Percentiles rank a stretch among this genome's conserved stretches.
Conservation (phyloP, 2,888 invertebrate species). For the Diadegma fenestrale region DNA sequence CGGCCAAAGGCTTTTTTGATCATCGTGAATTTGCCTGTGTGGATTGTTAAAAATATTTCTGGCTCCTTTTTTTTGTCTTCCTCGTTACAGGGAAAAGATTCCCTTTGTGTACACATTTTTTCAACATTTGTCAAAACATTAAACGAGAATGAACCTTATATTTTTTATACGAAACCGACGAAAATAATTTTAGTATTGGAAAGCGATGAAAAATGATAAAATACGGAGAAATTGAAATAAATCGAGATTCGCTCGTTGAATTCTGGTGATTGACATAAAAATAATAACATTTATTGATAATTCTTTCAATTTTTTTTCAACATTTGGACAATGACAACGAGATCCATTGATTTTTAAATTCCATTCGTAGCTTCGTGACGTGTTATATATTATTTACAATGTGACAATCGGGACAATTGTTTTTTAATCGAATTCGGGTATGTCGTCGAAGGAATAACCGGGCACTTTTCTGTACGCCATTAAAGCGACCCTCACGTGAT, state of each 20-base stretch:
- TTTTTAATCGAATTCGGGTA: slow-evolving; percentile 92
- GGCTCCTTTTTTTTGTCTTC: not conserved
- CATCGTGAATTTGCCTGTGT: not conserved
- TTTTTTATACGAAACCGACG: not conserved
- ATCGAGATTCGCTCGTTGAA: too few relatives aligned
- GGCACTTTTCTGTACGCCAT: slow-evolving; percentile 93
- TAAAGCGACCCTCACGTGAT: slow-evolving; percentile 95
- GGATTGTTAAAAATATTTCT: not conserved
- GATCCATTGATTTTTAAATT: slow-evolving; percentile 6
- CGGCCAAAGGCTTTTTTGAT: not conserved
- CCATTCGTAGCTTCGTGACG: not conserved
- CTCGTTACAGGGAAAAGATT: not conserved
- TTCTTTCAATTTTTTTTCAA: not conserved
- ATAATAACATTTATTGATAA: slow-evolving; percentile 11
- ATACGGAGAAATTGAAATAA: too few relatives aligned
- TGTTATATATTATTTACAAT: slow-evolving; percentile 54
- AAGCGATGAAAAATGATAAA: not conserved
- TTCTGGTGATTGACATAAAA: not conserved
- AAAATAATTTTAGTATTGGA: not conserved
- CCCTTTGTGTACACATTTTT: not conserved
- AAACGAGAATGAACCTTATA: not conserved
- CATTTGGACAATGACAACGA: slow-evolving; percentile 7
- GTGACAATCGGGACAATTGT: slow-evolving; percentile 6
- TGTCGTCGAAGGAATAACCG: slow-evolving; percentile 95
- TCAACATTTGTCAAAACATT: not conserved